Base-by-base conservation (phyloP, 2,113 vertebrate genomes). In the Ovis canadensis region DNA sequence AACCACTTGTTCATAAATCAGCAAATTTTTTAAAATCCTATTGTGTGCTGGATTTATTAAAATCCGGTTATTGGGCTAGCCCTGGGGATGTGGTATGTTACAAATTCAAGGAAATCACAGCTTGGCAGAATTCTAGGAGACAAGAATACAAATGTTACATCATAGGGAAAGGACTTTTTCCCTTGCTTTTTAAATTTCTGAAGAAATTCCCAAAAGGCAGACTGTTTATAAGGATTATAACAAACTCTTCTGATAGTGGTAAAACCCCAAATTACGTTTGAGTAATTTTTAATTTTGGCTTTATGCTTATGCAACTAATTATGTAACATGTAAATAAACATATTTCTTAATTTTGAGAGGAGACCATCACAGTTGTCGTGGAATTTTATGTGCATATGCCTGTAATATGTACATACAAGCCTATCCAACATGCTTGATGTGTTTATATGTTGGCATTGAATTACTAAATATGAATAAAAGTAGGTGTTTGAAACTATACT, bases 401-500 rank as follows among this genome's bases (percentile, higher is more conserved):
- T 62, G 5, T 55, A 80, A 52, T 82, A 33, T 55, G 48, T 91
- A 78, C 6, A 11, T 77, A 33, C 55, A 50, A 78, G 1, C 36
- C 59, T 78, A 55, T 4, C 78, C 16, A 84, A 2, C 16, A 80
- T 64, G 21, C 31, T 33, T 67, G 74, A 43, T 89, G 6, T 59
- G n/a, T 94, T 78, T 80, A 52, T 60, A 67, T 54, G 45, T 31
- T 71, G 55, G 4, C 25, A 33, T 52, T 97, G 62, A 96, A 96
- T 93, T 83, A 78, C 21, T 92, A 82, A 94, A 90, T 83, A 17
- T 82, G 78, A 97, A 92, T 96, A 85, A 88, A 94, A 94, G 29
- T 95, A n/a, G 54, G 6, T 78, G 2, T 86, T 91, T 81, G 19
- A 78, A 10, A 43, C 96, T 82, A 89, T 55, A 40, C 5, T 77